Evolutionary conservation across 2,888 invertebrate genomes (phyloP).

Genomic region (Pammene fasciana): DNA sequence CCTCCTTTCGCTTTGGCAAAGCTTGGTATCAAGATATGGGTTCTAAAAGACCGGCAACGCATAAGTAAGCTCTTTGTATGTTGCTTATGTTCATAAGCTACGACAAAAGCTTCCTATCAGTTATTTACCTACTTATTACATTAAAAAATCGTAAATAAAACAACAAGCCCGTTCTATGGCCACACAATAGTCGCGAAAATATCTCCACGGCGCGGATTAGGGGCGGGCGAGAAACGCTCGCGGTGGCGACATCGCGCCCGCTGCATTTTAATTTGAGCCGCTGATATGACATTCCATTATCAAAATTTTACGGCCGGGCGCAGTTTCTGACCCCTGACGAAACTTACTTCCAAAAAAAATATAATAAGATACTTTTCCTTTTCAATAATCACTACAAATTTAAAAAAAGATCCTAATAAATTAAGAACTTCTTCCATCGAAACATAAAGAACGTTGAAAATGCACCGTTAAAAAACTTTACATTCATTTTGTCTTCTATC

Average conservation of each 20-base stretch:
- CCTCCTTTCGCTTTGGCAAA: no score
- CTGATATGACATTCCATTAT: conserved; percentile 31
- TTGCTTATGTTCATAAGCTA: no score
- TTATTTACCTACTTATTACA: no score
- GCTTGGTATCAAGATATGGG: no score
- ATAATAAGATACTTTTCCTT: no score
- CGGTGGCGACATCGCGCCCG: conserved; percentile 27
- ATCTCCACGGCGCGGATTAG: conserved; percentile 69
- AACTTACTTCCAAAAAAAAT: no score
- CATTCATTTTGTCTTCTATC: not conserved
- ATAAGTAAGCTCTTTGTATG: no score
- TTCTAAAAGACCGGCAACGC: no score
- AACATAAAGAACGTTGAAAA: not conserved
- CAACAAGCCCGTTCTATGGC: conserved; percentile 52
- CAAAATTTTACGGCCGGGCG: not conserved
- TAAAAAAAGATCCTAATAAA: no score
- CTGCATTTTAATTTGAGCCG: conserved; percentile 37
- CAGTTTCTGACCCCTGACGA: not conserved
- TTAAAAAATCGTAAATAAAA: not conserved
- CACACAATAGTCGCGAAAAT: conserved; percentile 57
- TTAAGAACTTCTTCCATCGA: no score
- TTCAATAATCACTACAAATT: no score
- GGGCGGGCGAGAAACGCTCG: conserved; percentile 47
- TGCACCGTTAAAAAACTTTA: not conserved
- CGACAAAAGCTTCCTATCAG: no score